Base-by-base conservation (phyloP, 2,888 invertebrate species). In the Orthosia gracilis region DNA sequence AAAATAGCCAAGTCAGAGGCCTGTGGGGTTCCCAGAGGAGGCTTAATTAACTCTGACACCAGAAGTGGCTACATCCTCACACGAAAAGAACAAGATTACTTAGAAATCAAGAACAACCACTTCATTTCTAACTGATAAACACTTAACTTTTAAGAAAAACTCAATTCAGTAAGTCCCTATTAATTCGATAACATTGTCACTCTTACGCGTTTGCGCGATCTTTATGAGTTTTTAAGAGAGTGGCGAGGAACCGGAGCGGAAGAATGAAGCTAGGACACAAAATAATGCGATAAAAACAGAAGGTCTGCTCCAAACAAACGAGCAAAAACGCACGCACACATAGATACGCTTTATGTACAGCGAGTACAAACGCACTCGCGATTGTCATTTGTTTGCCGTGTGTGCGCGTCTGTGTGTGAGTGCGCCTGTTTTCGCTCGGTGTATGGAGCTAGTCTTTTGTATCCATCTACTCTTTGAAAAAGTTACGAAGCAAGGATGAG, bases 201-300 rank as follows among this genome's bases (percentile, higher is more conserved):
- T 73, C 49, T 63, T 76, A 26, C 64, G 49, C 49, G 49, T 77
- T 73, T 40, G 55, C 74, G 73, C 78, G 86, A 90, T 89, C 90
- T 90, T 85, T 83, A 76, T n/a, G 87, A 91, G 87, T 71, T 89
- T 89, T 89, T 87, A 88, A 91, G 89, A 86, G 85, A 87, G 85
- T 87, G 78, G 70, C 69, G 72, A 68, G 61, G 62, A 77, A 63
- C 9, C 9, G 40, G 9, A 40, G 40, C 23, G 76, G n/a, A 76
- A 7, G 23, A 75, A 58, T 50, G 40, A 31, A 18, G 57, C 17
- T 31, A 13, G 21, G 2, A 3, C 45, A 68, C 57, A 52, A 61
- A 70, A 58, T 23, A 52, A 2, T 7, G 52, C 23, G 31, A 9
- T 47, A 26, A 18, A 13, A 1, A 17, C 58, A 78, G 57, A 67